Percentiles rank a stretch among this genome's conserved stretches.
Conservation (phyloP, 2,888 invertebrate genomes). For the Tenthredo livida region DNA sequence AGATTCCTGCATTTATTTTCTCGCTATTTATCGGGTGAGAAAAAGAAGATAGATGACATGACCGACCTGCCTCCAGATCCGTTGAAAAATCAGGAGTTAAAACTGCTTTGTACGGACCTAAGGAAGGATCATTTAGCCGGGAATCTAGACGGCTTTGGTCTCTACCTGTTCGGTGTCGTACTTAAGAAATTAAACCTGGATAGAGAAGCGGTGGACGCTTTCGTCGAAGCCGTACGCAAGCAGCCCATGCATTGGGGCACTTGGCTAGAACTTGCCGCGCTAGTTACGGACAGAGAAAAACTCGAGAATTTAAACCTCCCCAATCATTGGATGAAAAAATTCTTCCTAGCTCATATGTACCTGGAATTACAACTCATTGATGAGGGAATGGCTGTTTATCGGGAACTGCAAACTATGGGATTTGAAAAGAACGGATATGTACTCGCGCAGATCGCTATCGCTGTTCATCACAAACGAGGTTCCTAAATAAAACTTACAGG, state of each 20-base stretch:
- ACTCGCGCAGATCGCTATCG: conserved; percentile 94
- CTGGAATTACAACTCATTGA: conserved; percentile 94
- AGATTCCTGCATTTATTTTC: conserved; percentile 93
- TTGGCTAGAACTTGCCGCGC: conserved; percentile 94
- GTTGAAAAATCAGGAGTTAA: conserved; percentile 79
- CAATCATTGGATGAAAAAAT: conserved; percentile 96
- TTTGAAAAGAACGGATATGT: conserved; percentile 94
- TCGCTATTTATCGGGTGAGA: conserved; percentile 93
- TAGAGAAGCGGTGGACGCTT: conserved; percentile 87
- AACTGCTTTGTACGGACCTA: conserved; percentile 81
- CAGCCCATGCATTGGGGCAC: conserved; percentile 96
- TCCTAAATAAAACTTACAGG: neutral
- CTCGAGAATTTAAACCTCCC: conserved; percentile 85
- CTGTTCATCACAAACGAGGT: conserved; percentile 95
- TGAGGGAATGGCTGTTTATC: conserved; percentile 92
- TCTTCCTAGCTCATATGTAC: conserved; percentile 94
- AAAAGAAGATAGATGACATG: conserved; percentile 92
- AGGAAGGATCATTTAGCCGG: conserved; percentile 81
- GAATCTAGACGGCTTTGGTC: conserved; percentile 91
- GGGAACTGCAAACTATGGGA: conserved; percentile 87
- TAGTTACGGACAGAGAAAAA: conserved; percentile 91
- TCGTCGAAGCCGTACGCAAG: conserved; percentile 88
- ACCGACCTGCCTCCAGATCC: conserved; percentile 85
- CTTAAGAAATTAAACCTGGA: conserved; percentile 91
- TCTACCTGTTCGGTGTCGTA: conserved; percentile 95